Evolutionary conservation across 2,797 vertebrate genomes (phyloP), one percentile per base, ranked within the genome.

Genomic region (Cephalopachus bancanus): DNA sequence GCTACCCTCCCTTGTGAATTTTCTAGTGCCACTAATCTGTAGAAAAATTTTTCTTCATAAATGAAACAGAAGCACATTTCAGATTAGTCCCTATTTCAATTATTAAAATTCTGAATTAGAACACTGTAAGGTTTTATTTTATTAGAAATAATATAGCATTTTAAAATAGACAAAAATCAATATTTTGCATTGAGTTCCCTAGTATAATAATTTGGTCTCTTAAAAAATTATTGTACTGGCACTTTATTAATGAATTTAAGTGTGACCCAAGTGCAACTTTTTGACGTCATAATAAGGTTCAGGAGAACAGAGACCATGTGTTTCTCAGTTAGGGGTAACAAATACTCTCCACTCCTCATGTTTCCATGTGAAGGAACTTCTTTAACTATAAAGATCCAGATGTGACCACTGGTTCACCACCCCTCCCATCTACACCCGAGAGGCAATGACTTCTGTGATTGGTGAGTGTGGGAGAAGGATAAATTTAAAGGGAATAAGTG

Each of bases 111-210:
- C 74, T 72, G 57, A 60, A 78, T 87, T 37, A 62, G 5, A 17
- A 49, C 9, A 7, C 37, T 30, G 5, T 62, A 91, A 91, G 57
- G 71, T 65, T 79, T 92, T 62, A 19, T 88, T 75, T 83, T 76
- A 53, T 80, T 84, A 94, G 51, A 95, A 91, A 95, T 59, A 89
- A 60, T 57, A 7, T 1, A 57, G 64, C 55, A 89, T 57, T 84
- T 84, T 72, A 30, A 89, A 76, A 85, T 65, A 53, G 81, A 78
- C 37, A 28, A 89, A 89, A 55, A 59, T 65, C n/a, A 30, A 76
- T 51, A 71, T 30, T 53, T 20, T 37, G 71, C 53, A n/a, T 0
- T 74, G 20, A 51, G 10, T 49, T 92, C 28, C 33, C 65, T 88
- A 33, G 44, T n/a, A 75, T 33, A 74, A 57, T 74, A 59, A 92